These are phyloP conservation scores for Tipula unca DNA, from an alignment of 2,888 invertebrate genomes.

Conservation along the genomic window DNA sequence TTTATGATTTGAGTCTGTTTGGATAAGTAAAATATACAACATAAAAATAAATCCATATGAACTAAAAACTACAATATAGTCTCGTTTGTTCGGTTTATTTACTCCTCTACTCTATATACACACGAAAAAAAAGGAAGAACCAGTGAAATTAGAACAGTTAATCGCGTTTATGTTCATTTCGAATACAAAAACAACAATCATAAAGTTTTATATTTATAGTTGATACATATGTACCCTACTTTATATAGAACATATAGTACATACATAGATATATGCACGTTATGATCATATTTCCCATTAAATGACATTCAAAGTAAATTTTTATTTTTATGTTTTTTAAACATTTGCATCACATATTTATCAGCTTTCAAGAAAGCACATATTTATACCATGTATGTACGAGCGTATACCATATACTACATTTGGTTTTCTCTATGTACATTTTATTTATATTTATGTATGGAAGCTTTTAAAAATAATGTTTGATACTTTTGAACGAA, in stretches of 20 bases:
- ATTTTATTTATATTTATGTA: background rate
- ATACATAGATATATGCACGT: background rate
- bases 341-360: background rate
- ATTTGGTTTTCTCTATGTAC: background rate
- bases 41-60: background rate
- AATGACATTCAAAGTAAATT: background rate
- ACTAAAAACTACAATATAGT: background rate
- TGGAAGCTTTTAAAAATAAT: background rate
- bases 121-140: background rate
- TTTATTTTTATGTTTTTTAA: background rate
- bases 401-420: background rate
- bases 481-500: background rate
- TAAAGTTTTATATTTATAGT: background rate
- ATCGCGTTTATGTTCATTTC: background rate
- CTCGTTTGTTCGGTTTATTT: background rate
- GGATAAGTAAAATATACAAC: background rate
- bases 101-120: background rate
- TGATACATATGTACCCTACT: background rate
- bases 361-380: background rate
- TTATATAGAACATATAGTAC: background rate
- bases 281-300: background rate
- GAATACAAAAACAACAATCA: background rate
- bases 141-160: background rate
- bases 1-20: background rate
- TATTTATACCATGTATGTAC: background rate